A percentile compares a stretch with the other conserved stretches of the same genome.
Evolutionary conservation across 2,797 vertebrate species (phyloP).

Genomic region (Morelia viridis): DNA sequence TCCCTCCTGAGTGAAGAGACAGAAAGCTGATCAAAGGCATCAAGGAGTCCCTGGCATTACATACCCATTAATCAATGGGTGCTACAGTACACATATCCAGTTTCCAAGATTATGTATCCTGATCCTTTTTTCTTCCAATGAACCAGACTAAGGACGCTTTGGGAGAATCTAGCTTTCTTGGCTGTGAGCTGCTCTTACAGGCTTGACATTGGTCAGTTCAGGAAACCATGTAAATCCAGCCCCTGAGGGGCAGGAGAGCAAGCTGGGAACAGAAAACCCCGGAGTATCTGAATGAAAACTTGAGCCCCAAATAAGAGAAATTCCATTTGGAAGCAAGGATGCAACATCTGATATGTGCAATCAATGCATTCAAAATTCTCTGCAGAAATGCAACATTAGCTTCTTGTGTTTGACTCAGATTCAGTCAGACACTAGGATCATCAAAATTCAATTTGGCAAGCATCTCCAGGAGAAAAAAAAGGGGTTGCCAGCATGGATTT

Average conservation of each 20-base stretch:
- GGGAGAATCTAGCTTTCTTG: neutral
- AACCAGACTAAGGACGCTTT: neutral
- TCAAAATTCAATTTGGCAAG: slow-evolving; percentile 18
- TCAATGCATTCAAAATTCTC: neutral
- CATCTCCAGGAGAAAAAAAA: neutral
- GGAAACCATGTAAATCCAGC: neutral
- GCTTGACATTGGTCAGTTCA: neutral
- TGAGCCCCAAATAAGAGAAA: neutral
- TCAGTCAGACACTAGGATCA: neutral
- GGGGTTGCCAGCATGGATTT: slow-evolving; percentile 7
- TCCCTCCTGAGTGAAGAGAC: neutral
- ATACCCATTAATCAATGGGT: neutral
- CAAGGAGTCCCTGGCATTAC: neutral
- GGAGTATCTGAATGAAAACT: neutral
- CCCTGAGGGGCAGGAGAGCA: neutral
- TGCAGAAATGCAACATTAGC: neutral
- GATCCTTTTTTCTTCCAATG: neutral
- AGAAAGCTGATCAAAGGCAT: neutral
- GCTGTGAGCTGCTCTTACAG: neutral
- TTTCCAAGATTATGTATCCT: neutral
- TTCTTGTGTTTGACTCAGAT: neutral
- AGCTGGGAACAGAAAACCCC: neutral
- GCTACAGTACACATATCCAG: neutral
- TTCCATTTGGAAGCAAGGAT: neutral
- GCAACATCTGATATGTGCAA: neutral